Conservation (phyloP, 2,113 vertebrate species). For the Rhinogobius similis region DNA sequence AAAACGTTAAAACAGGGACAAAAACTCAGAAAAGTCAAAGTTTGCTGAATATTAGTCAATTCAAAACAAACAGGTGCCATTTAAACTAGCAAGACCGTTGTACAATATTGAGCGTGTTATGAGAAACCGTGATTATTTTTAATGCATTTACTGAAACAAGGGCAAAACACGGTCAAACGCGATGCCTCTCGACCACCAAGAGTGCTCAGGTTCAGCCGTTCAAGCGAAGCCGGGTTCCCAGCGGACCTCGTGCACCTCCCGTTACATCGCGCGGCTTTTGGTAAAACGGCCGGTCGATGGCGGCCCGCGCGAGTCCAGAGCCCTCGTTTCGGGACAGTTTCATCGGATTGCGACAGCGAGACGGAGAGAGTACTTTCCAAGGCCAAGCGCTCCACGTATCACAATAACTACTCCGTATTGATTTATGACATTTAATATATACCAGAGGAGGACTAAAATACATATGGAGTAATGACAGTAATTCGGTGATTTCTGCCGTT, state of each 20-base stretch:
- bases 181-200: conserved; percentile 13
- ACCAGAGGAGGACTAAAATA: not conserved
- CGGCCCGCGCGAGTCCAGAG: conserved; percentile 12
- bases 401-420: not conserved
- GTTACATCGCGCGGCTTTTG: conserved; percentile 25
- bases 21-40: too few species aligned
- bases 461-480: not conserved
- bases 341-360: conserved; percentile 3
- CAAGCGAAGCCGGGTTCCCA: conserved; percentile 21
- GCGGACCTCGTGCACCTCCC: conserved; percentile 14
- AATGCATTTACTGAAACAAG: conserved; percentile 18
- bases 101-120: conserved; percentile 10
- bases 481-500: not conserved
- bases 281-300: conserved; percentile 25
- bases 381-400: not conserved
- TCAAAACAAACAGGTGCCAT: too few species aligned
- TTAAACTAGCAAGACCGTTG: not conserved
- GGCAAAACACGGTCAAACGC: conserved; percentile 26
- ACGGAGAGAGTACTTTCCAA: conserved; percentile 4
- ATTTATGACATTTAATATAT: conserved; percentile 8
- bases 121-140: conserved; percentile 26
- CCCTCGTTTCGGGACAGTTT: conserved; percentile 16
- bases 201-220: conserved; percentile 30
- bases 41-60: too few species aligned
- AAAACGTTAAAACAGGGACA: too few species aligned